Evolutionary conservation across 2,888 invertebrate genomes (phyloP).

Genomic region (Notodonta dromedarius): DNA sequence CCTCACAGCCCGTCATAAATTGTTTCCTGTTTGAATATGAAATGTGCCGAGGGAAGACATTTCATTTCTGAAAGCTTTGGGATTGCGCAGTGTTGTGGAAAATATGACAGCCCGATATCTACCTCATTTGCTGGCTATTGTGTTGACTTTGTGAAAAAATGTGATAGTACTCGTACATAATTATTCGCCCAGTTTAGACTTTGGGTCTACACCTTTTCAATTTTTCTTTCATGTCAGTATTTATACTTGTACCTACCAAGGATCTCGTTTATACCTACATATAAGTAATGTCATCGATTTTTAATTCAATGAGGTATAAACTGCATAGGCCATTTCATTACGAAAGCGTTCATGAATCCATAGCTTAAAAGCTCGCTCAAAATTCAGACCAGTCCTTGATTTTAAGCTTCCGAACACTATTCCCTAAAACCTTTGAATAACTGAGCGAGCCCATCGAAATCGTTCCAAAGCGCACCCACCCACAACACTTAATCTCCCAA

Average conservation of each 20-base stretch:
- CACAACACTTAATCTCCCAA: constrained; percentile 76
- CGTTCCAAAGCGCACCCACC: constrained; percentile 54
- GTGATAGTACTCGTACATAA: background rate
- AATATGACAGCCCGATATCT: constrained; percentile 35
- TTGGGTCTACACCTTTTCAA: background rate
- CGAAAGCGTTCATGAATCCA: too few species aligned
- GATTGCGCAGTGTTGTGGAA: constrained; percentile 61
- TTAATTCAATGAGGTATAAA: too few species aligned
- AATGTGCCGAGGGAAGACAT: constrained; percentile 40
- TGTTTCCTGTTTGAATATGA: constrained; percentile 63
- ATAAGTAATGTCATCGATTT: too few species aligned
- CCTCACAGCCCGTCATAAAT: constrained; percentile 46
- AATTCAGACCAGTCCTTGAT: constrained; percentile 7
- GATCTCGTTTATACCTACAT: too few species aligned
- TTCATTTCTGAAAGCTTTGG: constrained; percentile 38
- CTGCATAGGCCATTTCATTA: too few species aligned
- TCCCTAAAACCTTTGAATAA: constrained; percentile 52
- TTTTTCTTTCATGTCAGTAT: too few species aligned
- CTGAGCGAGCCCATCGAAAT: constrained; percentile 42
- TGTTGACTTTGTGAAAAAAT: background rate
- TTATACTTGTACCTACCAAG: too few species aligned
- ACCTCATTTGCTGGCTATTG: constrained; percentile 11
- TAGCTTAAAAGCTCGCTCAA: background rate
- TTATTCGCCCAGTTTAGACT: background rate
- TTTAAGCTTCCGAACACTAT: constrained; percentile 34